Evolutionary conservation across 2,797 vertebrate species (phyloP), one percentile per base, ranked within the genome.

Genomic region (Chelon auratus): DNA sequence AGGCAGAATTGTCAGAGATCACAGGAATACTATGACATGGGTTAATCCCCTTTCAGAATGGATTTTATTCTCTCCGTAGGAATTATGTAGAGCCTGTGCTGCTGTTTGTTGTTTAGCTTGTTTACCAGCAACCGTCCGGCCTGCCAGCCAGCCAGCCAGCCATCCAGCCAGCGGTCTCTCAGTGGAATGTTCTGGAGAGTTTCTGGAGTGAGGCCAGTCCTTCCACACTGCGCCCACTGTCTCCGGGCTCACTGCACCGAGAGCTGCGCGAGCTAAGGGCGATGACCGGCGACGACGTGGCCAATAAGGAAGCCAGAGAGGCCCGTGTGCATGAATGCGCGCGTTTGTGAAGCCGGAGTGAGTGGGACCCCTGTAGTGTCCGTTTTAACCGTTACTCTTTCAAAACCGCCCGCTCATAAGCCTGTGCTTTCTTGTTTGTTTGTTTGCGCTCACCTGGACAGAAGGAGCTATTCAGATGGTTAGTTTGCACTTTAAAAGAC

Each of bases 191-290:
- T 87, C 81, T 85, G 75, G 83, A 91, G 90, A 87, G 90, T 60
- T 68, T 79, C 87, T 92, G 91, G 90, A 90, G 73, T 47, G 50
- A 53, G 73, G 81, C 91, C 91, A 93, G 87, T 57, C 33, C 52
- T 78, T 72, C 75, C 82, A 93, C 91, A 91, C 89, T 84, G 87
- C 70, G 11, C 54, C 87, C 81, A 79, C 87, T 92, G 90, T 92
- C 56, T 90, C 73, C 56, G 64, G 40, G 62, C 66, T 61, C 75
- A 1, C 68, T 68, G 77, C 80, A 9, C 77, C 2, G 55, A 78
- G 80, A 63, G 87, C 78, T 43, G 33, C 82, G 54, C 76, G 59
- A 17, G 72, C 58, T 14, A 54, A 50, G 69, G 30, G 3, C 30
- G 30, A 30, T 4, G 30, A 30, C 30, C 30, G 30, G 30, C 6